Evolutionary conservation across 2,113 vertebrate genomes (phyloP), one percentile per base, ranked within the genome.

Genomic region (Entomyzon cyanotis): DNA sequence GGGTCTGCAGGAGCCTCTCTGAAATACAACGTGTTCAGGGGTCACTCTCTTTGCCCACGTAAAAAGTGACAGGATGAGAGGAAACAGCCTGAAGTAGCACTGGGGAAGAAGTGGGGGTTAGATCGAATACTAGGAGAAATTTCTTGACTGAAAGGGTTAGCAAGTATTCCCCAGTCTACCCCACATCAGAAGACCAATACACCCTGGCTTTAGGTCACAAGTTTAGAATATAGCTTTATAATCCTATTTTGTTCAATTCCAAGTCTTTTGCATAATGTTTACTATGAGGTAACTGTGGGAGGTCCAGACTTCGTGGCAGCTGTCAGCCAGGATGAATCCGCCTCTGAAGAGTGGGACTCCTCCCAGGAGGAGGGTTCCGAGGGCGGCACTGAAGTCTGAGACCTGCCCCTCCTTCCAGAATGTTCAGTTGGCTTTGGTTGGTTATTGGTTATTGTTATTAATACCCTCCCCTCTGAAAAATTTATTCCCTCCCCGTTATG

Each of bases 1-100:
- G 1, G 1, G 9, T 21, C 64, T 37, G 35, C n/a, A 63, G 19
- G 11, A 87, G 8, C 8, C 1, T 2, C 18, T 68, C n/a, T 74
- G 69, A 84, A 84, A 50, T 12, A 44, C 3, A 9, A 56, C 80
- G 8, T 42, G 19, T 25, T 70, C 25, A 33, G 37, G 17, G 39
- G 10, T 39, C 5, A 8, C 8, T 49, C 39, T 69, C 42, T 84
- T 50, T 47, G 64, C 47, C 18, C 55, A 69, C 47, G 47, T 19
- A 23, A 62, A 76, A 76, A 35, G 21, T 25, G 30, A 47, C 47
- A 62, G 7, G n/a, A 53, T 76, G 47, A 82, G 21, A 69, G n/a
- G 47, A 62, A 90, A 49, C 17, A 83, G 47, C 47, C 15, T 62
- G 55, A 62, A 55, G 35, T 31, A 31, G 47, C 55, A 69, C 25